Conservation (phyloP, 2,888 invertebrate genomes). For the Drosophila conformis region DNA sequence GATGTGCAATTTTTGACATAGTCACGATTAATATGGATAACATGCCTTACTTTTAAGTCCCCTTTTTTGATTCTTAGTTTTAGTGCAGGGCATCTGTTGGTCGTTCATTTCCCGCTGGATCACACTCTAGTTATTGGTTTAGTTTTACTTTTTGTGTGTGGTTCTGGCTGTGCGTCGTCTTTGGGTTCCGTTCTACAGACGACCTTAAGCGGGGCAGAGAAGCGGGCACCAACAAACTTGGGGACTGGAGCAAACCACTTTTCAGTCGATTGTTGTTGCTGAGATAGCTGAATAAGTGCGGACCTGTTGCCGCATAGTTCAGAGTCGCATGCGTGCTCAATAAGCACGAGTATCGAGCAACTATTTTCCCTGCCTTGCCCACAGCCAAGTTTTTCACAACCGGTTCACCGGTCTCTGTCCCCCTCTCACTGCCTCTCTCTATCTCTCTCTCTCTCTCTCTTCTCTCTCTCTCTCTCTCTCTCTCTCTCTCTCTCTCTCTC, state of each 20-base stretch:
- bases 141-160: constrained; percentile 12
- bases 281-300: constrained; percentile 30
- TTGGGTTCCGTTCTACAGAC: constrained; percentile 77
- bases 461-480: not conserved
- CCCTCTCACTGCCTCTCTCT: constrained; percentile 3
- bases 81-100: not conserved
- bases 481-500: constrained; percentile 7
- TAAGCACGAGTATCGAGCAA: constrained; percentile 10
- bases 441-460: constrained; percentile 1
- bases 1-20: not conserved
- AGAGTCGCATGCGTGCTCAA: constrained; percentile 37
- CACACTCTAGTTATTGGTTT: not conserved
- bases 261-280: constrained; percentile 37
- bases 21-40: not conserved
- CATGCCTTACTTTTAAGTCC: not conserved
- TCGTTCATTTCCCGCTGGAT: not conserved
- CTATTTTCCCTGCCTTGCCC: constrained; percentile 53
- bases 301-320: constrained; percentile 73
- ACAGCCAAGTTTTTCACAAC: constrained; percentile 63
- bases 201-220: constrained; percentile 75
- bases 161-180: constrained; percentile 38
- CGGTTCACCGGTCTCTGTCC: constrained; percentile 46
- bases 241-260: constrained; percentile 77
- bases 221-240: constrained; percentile 53
- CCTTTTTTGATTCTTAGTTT: not conserved